Evolutionary conservation across 2,888 invertebrate species (phyloP).

Genomic region (Hedychridium roseum): DNA sequence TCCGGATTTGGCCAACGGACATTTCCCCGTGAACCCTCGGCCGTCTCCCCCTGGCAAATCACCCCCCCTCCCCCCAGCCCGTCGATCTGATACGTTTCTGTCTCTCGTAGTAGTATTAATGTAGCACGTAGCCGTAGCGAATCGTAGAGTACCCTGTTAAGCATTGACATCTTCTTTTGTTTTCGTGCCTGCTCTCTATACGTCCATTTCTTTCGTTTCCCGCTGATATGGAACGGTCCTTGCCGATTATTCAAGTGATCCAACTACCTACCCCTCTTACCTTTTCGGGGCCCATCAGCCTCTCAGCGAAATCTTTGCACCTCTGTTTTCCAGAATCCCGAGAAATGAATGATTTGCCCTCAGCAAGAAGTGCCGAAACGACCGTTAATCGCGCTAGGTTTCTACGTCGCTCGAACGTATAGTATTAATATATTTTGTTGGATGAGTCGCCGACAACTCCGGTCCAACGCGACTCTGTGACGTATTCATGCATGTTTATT

Average conservation of each 20-base stretch:
- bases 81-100: slow-evolving; percentile 9
- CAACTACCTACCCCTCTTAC: too few relatives aligned
- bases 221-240: too few relatives aligned
- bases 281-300: too few relatives aligned
- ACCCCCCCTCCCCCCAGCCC: slow-evolving; percentile 1
- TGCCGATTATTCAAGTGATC: too few relatives aligned
- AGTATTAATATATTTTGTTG: slow-evolving; percentile 62
- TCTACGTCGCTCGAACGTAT: slow-evolving; percentile 38
- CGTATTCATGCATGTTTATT: slow-evolving; percentile 56
- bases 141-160: slow-evolving; percentile 16
- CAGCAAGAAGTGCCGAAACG: too few relatives aligned
- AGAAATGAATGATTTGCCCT: too few relatives aligned
- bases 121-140: slow-evolving; percentile 28
- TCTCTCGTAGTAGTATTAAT: slow-evolving; percentile 18
- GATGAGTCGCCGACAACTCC: slow-evolving; percentile 38
- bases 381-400: slow-evolving; percentile 26
- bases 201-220: not conserved
- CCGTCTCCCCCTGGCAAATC: slow-evolving; percentile 1
- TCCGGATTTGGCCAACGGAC: too few relatives aligned
- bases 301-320: too few relatives aligned
- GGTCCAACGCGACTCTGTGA: slow-evolving; percentile 3
- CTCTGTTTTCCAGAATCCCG: too few relatives aligned
- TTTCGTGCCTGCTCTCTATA: slow-evolving; percentile 8
- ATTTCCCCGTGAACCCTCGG: too few relatives aligned
- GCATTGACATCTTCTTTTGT: slow-evolving; percentile 7